phyloP scores from a whole-genome alignment of 1,140 invertebrate genomes.

The Dreissena rostriformis region DNA sequence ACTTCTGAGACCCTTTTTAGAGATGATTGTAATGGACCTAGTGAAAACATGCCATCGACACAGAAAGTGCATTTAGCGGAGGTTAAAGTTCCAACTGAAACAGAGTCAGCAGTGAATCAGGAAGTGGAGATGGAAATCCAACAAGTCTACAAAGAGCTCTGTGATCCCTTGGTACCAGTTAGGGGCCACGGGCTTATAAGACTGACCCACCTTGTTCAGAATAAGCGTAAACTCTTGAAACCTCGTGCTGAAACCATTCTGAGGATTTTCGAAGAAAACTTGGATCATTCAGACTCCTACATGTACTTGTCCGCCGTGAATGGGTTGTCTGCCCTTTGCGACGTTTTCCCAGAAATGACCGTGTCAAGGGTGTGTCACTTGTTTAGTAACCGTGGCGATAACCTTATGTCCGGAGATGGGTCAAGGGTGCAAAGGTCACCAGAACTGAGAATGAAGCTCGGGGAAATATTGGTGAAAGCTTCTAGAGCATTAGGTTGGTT shows the following conservation, averaged over 20 bases:
- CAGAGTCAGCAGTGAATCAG: no score
- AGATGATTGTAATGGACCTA: no score
- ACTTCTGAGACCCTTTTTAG: no score
- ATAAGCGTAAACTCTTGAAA: slow-evolving; percentile 85
- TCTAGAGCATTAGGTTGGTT: slow-evolving; percentile 87
- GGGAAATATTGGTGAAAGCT: slow-evolving; percentile 90
- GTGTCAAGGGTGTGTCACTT: slow-evolving; percentile 86
- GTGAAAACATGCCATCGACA: no score
- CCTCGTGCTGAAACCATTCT: slow-evolving; percentile 87
- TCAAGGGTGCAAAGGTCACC: slow-evolving; percentile 73
- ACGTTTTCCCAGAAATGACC: slow-evolving; percentile 86
- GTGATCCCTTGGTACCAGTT: slow-evolving; percentile 88
- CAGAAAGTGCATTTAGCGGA: no score
- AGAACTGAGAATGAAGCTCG: slow-evolving; percentile 88
- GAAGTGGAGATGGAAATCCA: no score
- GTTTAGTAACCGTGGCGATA: slow-evolving; percentile 80
- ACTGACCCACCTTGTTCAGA: slow-evolving; percentile 88
- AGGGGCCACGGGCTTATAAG: slow-evolving; percentile 90
- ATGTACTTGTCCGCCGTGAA: slow-evolving; percentile 91
- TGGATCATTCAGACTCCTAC: slow-evolving; percentile 91
- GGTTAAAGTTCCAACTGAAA: no score
- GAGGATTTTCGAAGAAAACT: slow-evolving; percentile 85
- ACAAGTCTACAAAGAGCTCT: slow-evolving; percentile 85
- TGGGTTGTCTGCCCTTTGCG: slow-evolving; percentile 87
- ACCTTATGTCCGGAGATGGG: not conserved